Evolutionary conservation across 2,797 vertebrate genomes (phyloP), one percentile per base, ranked within the genome.

Genomic region (Graptemys geographica): DNA sequence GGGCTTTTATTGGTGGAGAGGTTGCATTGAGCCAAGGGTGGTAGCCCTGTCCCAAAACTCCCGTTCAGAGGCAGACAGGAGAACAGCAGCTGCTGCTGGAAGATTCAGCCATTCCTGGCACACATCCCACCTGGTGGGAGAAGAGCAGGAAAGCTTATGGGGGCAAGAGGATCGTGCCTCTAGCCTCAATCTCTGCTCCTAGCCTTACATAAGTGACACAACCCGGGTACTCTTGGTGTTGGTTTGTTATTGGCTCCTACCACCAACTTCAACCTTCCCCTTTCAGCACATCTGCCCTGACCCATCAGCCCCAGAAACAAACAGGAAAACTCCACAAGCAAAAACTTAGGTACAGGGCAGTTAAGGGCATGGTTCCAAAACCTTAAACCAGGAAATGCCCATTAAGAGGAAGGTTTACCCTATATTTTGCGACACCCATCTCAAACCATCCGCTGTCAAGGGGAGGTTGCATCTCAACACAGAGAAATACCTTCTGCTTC

Each of bases 201-300:
- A 28, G 56, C 12, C 72, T 83, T 19, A 0, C 33, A 12, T 1
- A 82, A 56, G 78, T 81, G 92, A 69, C 0, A 0, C 53, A 88
- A 84, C n/a, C 80, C 44, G 5, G 11, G 72, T 44, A 44, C 12
- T 44, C 41, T 44, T 74, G 41, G 5, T 74, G 6, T 74, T 74
- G 72, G 72, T 37, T 37, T 41, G 41, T 74, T 74, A 44, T 25
- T 6, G 25, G 25, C 11, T 13, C 72, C 62, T n/a, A 69, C 8
- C 16, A 19, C 16, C 62, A 69, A 69, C 18, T 9, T 69, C 62
- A 69, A 21, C n/a, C n/a, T 69, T 37, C 62, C 62, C 15, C 18
- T 69, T 69, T 69, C 62, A 69, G 33, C 16, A n/a, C 31, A 6
- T 69, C 62, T 37, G 8, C 8, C 33, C 33, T n/a, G 62, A 10